Base-by-base conservation (phyloP, 2,797 vertebrate genomes). In the Trematomus bernacchii region DNA sequence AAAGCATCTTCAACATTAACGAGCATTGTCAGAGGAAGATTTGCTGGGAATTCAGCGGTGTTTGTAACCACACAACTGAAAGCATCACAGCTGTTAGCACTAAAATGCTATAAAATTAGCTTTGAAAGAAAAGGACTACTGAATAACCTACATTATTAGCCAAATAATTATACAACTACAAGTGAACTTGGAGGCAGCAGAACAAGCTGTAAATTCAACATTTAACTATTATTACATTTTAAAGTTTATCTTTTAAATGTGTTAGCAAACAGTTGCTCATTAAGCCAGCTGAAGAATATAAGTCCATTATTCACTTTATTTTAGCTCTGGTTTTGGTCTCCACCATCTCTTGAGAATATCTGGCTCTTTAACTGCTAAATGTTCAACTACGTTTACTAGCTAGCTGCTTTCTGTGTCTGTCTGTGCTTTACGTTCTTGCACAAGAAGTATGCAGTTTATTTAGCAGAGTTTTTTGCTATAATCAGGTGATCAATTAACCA, bases 1-100 rank as follows among this genome's bases (percentile, higher is more conserved):
- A 78, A 68, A 40, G 40, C 1, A 55, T 65, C 3, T 44, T 52
- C 23, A 60, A 59, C 16, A 76, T 54, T 3, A 72, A 19, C 10
- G 51, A 40, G n/a, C 14, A 68, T 30, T 59, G 11, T 60, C n/a
- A 59, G 21, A 40, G 37, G n/a, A 13, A 43, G 21, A 80, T 54
- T 10, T 53, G 30, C 21, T 43, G 23, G 14, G 43, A 48, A 7
- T 50, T 44, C 42, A 43, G 27, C 21, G 67, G 21, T 21, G 19
- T 3, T 47, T 5, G 1, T 37, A 54, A 44, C 12, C 13, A 16
- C 27, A 37, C 33, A 37, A 48, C 37, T 30, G 5, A 61, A 3
- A 44, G 6, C 7, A 48, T 10, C 42, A 18, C 51, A 48, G 21
- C 18, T 30, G 19, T 58, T 21, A 16, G 21, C 5, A 61, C 4